Base-by-base conservation (phyloP, 2,888 invertebrate genomes). In the Oligia strigilis region DNA sequence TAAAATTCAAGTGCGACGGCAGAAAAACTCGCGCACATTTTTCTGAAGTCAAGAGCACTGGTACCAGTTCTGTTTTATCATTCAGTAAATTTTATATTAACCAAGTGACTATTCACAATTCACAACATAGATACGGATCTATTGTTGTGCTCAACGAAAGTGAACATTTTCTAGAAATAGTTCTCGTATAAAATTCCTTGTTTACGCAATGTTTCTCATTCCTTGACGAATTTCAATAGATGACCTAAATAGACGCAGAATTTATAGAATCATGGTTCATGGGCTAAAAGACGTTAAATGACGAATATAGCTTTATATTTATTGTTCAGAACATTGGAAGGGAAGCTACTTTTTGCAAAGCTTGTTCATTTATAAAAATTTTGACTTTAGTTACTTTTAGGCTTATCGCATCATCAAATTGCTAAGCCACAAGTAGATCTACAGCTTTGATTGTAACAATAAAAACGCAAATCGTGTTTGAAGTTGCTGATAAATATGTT, bases 21-120 rank as follows among this genome's bases (percentile, higher is more conserved):
- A 89, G 91, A 94, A 95, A 95, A 94, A 93, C 92, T 92, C 91
- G 89, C 91, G 82, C 91, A 92, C 91, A 94, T 94, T 94, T 82
- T 94, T 90, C 90, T 89, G 88, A 89, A 93, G 91, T 92, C 90
- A 92, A 92, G 92, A 91, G 92, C 85, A 84, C 87, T 79, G 82
- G 82, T 87, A 83, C 86, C 85, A 86, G 88, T 90, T 92, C 91
- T 92, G 92, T 92, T 91, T 92, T 92, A 92, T 91, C 87, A 92
- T 90, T 88, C 90, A 90, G 88, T 92, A 92, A 92, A 91, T 92
- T 91, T 92, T 92, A 91, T 91, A 91, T 93, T 89, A 89, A 89
- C 86, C 82, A 86, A 85, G 80, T 82, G 81, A 87, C 85, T 82
- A 78, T 82, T 84, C 83, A 85, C 55, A 77, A 81, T 83, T 79